Evolutionary conservation across 37 sponge, comb jelly and placozoan genomes (phyloP).

Genomic region (Geodia barretti): DNA sequence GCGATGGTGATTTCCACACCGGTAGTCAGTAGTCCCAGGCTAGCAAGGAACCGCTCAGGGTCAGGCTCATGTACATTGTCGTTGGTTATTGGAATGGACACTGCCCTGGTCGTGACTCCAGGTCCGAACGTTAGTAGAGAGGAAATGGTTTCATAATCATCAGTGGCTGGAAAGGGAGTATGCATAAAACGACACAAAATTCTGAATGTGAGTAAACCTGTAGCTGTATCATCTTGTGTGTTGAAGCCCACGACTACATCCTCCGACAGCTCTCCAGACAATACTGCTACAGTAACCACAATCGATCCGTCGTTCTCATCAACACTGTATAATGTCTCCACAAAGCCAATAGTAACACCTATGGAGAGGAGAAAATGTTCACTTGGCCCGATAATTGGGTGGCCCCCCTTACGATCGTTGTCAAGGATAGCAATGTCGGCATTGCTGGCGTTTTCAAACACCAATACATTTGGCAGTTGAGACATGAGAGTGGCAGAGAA

Average conservation of each 20-base stretch:
- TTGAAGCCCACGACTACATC: neutral
- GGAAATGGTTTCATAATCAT: neutral
- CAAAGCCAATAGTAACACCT: neutral
- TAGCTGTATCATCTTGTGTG: neutral
- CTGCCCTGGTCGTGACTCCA: neutral
- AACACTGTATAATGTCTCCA: neutral
- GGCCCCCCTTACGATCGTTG: neutral
- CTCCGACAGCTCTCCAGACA: neutral
- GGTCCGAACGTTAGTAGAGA: neutral
- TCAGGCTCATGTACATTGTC: conserved; percentile 14
- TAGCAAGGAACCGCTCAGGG: neutral
- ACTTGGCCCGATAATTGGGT: too few relatives aligned
- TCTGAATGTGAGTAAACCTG: too few relatives aligned
- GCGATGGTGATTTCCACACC: neutral
- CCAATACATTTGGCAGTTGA: neutral
- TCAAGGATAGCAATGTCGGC: neutral
- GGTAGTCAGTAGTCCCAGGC: neutral
- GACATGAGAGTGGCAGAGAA: neutral
- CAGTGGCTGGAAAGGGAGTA: neutral
- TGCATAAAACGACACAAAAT: neutral
- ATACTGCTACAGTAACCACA: neutral
- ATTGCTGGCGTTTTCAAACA: neutral
- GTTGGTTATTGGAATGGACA: neutral
- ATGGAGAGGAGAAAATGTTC: neutral
- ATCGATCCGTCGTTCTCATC: neutral